Base-by-base conservation (phyloP, 2,113 vertebrate genomes). In the Percina caprodes region DNA sequence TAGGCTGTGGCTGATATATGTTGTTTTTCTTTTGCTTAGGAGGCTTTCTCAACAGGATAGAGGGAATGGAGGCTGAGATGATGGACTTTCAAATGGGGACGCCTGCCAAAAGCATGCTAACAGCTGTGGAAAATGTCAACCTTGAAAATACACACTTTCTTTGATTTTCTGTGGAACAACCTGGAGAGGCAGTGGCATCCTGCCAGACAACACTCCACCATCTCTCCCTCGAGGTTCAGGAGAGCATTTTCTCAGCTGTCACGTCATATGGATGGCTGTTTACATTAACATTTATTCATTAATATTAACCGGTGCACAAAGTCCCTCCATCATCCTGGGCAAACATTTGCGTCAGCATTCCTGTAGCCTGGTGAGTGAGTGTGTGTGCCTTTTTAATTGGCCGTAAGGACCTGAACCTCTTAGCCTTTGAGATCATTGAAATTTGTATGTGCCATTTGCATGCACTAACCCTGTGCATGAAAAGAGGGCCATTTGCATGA, bases 91-190 rank as follows among this genome's bases (percentile, higher is more conserved):
- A 63, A 70, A 79, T 0, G 62, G 21, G 24, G 10, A 79, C 14
- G 33, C 6, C 30, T 68, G 74, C 61, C 80, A 73, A 66, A 77
- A 59, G 45, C 60, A 70, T 62, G 59, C 48, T 72, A 77, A 77
- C 81, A 84, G 80, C 69, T 60, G 76, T 67, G 69, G 82, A 85
- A 88, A 88, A 86, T 91, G 86, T 91, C 88, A 89, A 73, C 58
- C 42, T 80, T 81, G 79, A 76, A 69, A 78, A 72, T 55, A 76
- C 69, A 69, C 72, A 66, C 69, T 71, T 75, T 48, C 90, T 90
- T 91, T 93, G 84, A 91, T 91, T 60, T 78, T 65, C 18, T 49
- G 69, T 54, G 83, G 67, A 81, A 67, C 69, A 62, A 68, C 42
- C 70, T 68, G 69, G 61, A 79, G 77, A 86, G 51, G 72, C 60